Evolutionary conservation across 2,888 invertebrate genomes (phyloP).

Genomic region (Metopia argyrocephala): DNA sequence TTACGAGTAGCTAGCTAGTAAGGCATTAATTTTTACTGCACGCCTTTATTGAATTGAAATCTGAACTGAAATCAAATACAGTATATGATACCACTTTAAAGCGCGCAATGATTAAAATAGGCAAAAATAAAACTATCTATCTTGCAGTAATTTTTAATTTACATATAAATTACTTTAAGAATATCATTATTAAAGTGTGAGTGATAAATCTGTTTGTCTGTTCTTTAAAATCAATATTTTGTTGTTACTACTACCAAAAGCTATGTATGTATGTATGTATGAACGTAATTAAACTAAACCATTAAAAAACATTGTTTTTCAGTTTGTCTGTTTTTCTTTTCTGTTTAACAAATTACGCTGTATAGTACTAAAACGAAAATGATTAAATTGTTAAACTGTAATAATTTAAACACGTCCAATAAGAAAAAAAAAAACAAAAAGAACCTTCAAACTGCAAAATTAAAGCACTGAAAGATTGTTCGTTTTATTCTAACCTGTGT

Average conservation of each 20-base stretch:
- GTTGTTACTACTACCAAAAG: background rate
- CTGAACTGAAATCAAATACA: no score
- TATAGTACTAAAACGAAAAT: slow-evolving; percentile 35
- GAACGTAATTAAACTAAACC: background rate
- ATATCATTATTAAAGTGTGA: background rate
- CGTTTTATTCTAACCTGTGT: no score
- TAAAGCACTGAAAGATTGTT: background rate
- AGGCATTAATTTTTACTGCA: no score
- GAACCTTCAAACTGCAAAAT: background rate
- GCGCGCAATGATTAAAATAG: no score
- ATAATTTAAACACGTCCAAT: background rate
- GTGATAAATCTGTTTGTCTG: slow-evolving; percentile 50
- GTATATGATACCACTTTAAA: no score
- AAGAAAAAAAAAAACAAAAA: background rate
- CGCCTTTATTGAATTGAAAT: no score
- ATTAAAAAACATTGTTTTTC: background rate
- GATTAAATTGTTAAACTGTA: background rate
- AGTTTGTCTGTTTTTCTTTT: background rate
- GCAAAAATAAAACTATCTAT: no score
- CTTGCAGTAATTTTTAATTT: slow-evolving; percentile 3
- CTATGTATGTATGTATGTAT: background rate
- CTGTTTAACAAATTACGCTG: slow-evolving; percentile 37
- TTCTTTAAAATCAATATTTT: background rate
- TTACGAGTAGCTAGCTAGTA: no score
- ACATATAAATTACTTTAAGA: background rate